Evolutionary conservation across 2,888 invertebrate genomes (phyloP).

Genomic region (Aspidapion aeneum): DNA sequence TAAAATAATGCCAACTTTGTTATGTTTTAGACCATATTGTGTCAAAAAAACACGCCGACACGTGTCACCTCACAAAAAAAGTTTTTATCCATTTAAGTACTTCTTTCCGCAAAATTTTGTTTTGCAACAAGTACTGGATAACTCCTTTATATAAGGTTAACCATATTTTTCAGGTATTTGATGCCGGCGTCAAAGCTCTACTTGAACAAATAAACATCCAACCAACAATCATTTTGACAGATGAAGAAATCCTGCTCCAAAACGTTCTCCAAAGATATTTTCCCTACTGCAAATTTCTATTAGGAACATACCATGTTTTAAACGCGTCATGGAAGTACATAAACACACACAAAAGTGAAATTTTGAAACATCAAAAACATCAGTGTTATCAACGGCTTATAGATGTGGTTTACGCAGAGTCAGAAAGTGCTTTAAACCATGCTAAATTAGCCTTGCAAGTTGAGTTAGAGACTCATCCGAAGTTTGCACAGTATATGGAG

Average conservation of each 20-base stretch:
- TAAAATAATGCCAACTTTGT: too few species aligned
- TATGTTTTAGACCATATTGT: too few species aligned
- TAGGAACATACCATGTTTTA: conserved; percentile 16
- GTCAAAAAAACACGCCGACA: too few species aligned
- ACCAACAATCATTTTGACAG: conserved; percentile 13
- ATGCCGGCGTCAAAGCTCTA: conserved; percentile 15
- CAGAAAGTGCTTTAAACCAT: conserved; percentile 12
- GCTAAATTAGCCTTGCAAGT: conserved; percentile 16
- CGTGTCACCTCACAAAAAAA: too few species aligned
- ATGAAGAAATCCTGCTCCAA: conserved; percentile 13
- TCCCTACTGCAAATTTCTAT: conserved; percentile 14
- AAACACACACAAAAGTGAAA: conserved; percentile 13
- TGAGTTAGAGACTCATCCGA: conserved; percentile 13
- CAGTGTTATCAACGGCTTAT: conserved; percentile 18
- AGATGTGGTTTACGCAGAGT: conserved; percentile 18
- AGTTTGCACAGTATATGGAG: conserved; percentile 16
- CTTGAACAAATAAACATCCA: conserved; percentile 15
- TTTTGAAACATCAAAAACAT: conserved; percentile 16
- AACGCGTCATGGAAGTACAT: conserved; percentile 15
- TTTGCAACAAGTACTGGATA: too few species aligned
- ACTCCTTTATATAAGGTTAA: too few species aligned
- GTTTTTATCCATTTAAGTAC: too few species aligned
- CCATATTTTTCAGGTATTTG: conserved; percentile 5
- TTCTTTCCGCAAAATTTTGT: too few species aligned
- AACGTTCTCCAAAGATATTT: conserved; percentile 10